phyloP scores from a whole-genome alignment of 2,888 invertebrate genomes.

The Aporophyla lueneburgensis region DNA sequence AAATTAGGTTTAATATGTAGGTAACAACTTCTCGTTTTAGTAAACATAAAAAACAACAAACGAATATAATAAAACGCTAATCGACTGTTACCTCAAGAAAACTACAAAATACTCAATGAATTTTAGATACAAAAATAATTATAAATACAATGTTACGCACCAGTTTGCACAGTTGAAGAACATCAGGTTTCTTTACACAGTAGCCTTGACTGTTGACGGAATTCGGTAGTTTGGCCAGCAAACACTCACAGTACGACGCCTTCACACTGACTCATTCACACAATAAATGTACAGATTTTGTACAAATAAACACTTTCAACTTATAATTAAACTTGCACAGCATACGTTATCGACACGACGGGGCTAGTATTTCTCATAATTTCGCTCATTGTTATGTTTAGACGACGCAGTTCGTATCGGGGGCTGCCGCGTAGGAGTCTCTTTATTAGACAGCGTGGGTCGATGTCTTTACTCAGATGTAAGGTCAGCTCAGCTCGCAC shows the following conservation, averaged over 20 bases:
- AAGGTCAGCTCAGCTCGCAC: constrained; percentile 83
- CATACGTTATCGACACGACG: constrained; percentile 60
- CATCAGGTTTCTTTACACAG: constrained; percentile 65
- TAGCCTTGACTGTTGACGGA: constrained; percentile 78
- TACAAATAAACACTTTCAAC: constrained; percentile 63
- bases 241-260: constrained; percentile 42
- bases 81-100: constrained; percentile 8
- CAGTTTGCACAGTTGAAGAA: constrained; percentile 64
- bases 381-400: constrained; percentile 78
- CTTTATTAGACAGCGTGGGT: constrained; percentile 87
- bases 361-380: constrained; percentile 73
- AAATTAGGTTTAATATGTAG: background rate
- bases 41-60: constrained; percentile 5
- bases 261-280: constrained; percentile 36
- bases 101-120: constrained; percentile 14
- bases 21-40: background rate
- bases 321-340: constrained; percentile 63
- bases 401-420: constrained; percentile 76
- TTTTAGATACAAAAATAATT: constrained; percentile 45
- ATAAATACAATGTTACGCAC: constrained; percentile 64
- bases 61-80: constrained; percentile 1
- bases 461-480: constrained; percentile 81
- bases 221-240: constrained; percentile 67
- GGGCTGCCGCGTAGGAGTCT: constrained; percentile 85
- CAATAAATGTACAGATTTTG: constrained; percentile 37